phyloP scores from a whole-genome alignment of 2,797 vertebrate species.

The Alca torda region DNA sequence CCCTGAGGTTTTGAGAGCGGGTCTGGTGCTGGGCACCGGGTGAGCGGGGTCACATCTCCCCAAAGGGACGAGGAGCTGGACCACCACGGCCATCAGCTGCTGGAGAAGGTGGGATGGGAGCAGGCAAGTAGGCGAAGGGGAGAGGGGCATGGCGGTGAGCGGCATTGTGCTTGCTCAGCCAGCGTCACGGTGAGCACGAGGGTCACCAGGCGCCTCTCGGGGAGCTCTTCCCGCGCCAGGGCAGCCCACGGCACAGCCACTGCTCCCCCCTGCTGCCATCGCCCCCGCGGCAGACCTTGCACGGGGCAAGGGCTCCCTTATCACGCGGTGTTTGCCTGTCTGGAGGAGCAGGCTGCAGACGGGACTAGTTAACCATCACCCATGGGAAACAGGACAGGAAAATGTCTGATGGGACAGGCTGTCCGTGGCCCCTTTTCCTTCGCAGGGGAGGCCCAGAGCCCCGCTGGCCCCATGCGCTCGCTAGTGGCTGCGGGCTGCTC shows the following conservation, averaged over 20 bases:
- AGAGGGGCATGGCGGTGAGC: background rate
- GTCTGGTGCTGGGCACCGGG: background rate
- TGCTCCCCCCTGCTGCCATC: rapidly evolving
- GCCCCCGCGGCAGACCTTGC: rapidly evolving
- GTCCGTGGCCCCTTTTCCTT: background rate
- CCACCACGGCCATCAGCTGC: background rate
- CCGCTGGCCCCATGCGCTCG: background rate
- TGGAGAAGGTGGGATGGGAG: background rate
- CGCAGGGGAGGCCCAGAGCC: background rate
- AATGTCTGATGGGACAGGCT: background rate
- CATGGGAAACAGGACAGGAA: background rate
- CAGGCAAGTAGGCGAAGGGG: background rate
- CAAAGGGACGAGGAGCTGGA: background rate
- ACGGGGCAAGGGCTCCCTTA: background rate
- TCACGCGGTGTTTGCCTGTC: background rate
- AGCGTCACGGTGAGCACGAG: background rate
- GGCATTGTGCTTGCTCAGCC: constrained; percentile 50
- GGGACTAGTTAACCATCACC: background rate
- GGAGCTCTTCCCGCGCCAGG: background rate
- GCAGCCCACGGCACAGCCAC: background rate
- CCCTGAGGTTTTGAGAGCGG: rapidly evolving
- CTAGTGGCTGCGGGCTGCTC: background rate
- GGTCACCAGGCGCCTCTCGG: background rate
- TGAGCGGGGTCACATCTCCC: background rate
- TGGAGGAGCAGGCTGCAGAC: background rate